A percentile compares a stretch with the other conserved stretches of the same genome.
Conservation (phyloP, 1,140 invertebrate genomes). For the Octopus bimaculoides region DNA sequence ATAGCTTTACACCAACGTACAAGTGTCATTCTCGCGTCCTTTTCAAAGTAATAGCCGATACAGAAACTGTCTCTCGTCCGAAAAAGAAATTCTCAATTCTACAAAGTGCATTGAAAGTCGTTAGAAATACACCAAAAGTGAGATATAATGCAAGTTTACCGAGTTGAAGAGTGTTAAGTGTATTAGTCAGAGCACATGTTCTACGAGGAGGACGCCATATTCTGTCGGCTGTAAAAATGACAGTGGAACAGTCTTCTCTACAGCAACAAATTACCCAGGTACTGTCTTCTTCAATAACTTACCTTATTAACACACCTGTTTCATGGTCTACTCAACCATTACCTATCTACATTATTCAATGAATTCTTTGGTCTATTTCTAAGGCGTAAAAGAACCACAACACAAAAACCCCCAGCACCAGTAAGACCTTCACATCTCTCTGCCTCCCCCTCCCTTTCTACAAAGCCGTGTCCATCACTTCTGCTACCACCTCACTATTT, state of each 20-base stretch:
- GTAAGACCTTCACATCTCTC: too few species aligned
- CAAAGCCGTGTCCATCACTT: too few species aligned
- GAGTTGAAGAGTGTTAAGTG: background rate
- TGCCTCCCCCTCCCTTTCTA: too few species aligned
- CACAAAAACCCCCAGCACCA: too few species aligned
- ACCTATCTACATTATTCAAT: too few species aligned
- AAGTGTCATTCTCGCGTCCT: background rate
- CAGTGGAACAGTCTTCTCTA: slow-evolving; percentile 22
- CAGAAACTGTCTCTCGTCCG: background rate
- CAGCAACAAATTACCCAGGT: slow-evolving; percentile 17
- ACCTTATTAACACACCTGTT: too few species aligned
- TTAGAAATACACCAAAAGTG: too few species aligned
- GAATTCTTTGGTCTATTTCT: too few species aligned
- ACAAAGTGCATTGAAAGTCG: background rate
- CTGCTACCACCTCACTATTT: too few species aligned
- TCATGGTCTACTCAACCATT: too few species aligned
- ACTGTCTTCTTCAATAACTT: background rate
- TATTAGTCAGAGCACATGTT: slow-evolving; percentile 5
- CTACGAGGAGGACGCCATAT: slow-evolving; percentile 9
- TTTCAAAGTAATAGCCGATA: background rate
- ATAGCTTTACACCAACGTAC: background rate
- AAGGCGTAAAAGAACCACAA: too few species aligned
- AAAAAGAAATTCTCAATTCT: background rate
- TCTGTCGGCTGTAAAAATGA: slow-evolving; percentile 18
- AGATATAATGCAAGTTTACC: background rate